Base-by-base conservation (phyloP, 2,113 vertebrate genomes). In the Equus przewalskii region DNA sequence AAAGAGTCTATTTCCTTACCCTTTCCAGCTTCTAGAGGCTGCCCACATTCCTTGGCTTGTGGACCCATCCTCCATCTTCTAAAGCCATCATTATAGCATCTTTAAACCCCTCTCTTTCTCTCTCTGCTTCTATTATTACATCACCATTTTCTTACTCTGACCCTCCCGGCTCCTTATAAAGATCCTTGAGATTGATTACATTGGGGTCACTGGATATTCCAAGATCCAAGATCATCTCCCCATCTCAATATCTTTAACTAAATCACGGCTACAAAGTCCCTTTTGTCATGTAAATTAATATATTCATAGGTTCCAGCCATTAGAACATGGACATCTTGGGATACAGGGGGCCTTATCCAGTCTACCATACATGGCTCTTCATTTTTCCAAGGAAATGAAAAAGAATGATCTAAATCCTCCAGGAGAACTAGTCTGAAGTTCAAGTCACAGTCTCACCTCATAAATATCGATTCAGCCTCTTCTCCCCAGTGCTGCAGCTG, bases 321-420 rank as follows among this genome's bases (percentile, higher is more conserved):
- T 87, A 80, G 28, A 80, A 69, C 16, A 80, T 28, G 18, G 44
- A 67, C 36, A 69, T 90, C 54, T 78, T 54, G 24, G 6, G 56
- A 13, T 8, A 18, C 24, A 6, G 26, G 21, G 10, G 33, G 10
- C 36, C 90, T 92, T 89, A 85, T 80, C 93, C 28, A 86, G 78
- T 28, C 5, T n/a, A 84, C 4, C 41, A 49, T 56, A 85, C 4
- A 92, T 15, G 64, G 24, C 6, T 89, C 49, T 49, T 93, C 85
- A 93, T 82, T 83, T 96, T 89, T n/a, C 56, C 62, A 95, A 89
- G 6, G 44, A 97, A 96, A 95, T 51, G 4, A 67, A 87, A 91
- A 78, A 75, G 21, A 83, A 91, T 80, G 33, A 79, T 58, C 30
- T 82, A 93, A 96, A 96, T 93, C 64, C 69, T 93, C 26, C 33